Percentiles rank a stretch among this genome's conserved stretches.
Evolutionary conservation across 1,140 invertebrate species (phyloP).

Genomic region (Drosophila pseudoananassae): DNA sequence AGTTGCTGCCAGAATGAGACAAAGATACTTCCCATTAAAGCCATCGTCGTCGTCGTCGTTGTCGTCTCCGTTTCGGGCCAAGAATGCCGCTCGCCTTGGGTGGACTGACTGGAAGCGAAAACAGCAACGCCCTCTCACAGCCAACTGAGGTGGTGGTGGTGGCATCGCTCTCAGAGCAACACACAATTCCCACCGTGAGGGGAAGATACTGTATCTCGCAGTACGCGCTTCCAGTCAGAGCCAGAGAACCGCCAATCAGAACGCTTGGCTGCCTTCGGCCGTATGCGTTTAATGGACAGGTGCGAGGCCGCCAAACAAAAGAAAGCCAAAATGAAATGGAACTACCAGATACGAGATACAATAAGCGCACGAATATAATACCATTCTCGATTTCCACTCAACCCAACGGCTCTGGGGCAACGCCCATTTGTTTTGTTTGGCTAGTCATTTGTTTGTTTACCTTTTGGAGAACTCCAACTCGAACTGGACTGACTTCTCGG

Average conservation of each 20-base stretch:
- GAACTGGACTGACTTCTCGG: slow-evolving; percentile 28
- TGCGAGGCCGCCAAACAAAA: slow-evolving; percentile 70
- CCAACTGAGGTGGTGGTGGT: slow-evolving; percentile 38
- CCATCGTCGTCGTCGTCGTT: too few relatives aligned
- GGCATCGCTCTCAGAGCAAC: slow-evolving; percentile 1
- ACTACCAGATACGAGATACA: slow-evolving; percentile 30
- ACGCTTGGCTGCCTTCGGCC: slow-evolving; percentile 23
- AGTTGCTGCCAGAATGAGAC: slow-evolving; percentile 54
- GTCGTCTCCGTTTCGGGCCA: not conserved
- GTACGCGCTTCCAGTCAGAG: slow-evolving; percentile 51
- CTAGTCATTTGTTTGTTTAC: slow-evolving; percentile 75
- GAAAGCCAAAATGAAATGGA: slow-evolving; percentile 75
- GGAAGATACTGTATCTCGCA: slow-evolving; percentile 29
- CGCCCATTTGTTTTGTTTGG: slow-evolving; percentile 78
- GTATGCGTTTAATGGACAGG: slow-evolving; percentile 58
- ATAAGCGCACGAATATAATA: slow-evolving; percentile 10
- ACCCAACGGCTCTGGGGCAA: slow-evolving; percentile 29
- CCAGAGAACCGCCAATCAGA: slow-evolving; percentile 48
- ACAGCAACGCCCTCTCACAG: slow-evolving; percentile 45
- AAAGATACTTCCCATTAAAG: slow-evolving; percentile 26
- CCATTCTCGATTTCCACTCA: slow-evolving; percentile 29
- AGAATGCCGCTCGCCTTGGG: slow-evolving; percentile 42
- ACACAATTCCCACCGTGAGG: slow-evolving; percentile 42
- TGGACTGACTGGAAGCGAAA: slow-evolving; percentile 33
- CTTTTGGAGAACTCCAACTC: slow-evolving; percentile 40